Conservation (phyloP, 2,888 invertebrate genomes). For the Podabrus alpinus region DNA sequence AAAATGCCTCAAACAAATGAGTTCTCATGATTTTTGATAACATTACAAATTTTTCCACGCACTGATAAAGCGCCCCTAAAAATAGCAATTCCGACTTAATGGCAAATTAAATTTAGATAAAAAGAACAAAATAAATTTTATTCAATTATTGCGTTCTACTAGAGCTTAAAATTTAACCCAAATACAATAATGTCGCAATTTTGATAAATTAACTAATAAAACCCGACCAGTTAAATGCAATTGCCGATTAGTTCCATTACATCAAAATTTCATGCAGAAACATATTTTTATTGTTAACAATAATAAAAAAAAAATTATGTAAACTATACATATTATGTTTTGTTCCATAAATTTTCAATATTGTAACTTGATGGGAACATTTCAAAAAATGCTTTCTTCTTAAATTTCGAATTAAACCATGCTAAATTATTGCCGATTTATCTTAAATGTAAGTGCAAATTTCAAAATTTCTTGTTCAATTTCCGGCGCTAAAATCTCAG, state of each 20-base stretch:
- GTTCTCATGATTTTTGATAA: too few species aligned
- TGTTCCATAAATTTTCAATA: constrained; percentile 22
- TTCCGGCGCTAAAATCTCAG: background rate
- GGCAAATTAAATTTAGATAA: background rate
- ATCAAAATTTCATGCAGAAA: constrained; percentile 19
- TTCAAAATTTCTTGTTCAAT: constrained; percentile 2
- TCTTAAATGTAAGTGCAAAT: background rate
- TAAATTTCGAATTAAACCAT: background rate
- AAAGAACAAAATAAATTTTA: constrained; percentile 1
- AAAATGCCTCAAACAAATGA: too few species aligned
- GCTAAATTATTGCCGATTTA: background rate
- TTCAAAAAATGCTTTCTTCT: constrained; percentile 3
- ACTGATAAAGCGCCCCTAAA: background rate
- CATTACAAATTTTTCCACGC: background rate
- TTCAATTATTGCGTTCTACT: background rate
- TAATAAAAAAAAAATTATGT: constrained; percentile 16
- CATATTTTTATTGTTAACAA: constrained; percentile 14
- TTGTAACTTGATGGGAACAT: constrained; percentile 3
- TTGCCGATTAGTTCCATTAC: constrained; percentile 19
- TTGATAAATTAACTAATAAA: background rate
- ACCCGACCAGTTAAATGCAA: background rate
- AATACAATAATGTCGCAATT: constrained; percentile 1
- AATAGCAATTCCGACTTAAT: background rate
- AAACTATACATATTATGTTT: constrained; percentile 21
- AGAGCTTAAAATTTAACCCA: background rate